Conservation (phyloP, 2,797 vertebrate genomes). For the Ateles fusciceps region DNA sequence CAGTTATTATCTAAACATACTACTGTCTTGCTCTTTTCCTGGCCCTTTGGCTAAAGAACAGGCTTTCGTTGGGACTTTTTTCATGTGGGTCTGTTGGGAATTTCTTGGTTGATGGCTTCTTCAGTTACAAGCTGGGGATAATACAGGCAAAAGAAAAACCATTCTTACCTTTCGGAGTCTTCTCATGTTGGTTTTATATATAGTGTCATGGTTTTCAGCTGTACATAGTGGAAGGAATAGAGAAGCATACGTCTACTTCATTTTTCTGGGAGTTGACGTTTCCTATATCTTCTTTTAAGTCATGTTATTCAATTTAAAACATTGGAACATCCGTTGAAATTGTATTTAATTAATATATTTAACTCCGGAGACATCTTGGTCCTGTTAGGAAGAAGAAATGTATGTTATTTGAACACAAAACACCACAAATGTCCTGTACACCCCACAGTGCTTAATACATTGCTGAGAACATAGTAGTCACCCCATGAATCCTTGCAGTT, state of each 20-base stretch:
- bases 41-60: neutral
- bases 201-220: neutral
- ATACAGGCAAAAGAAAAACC: neutral
- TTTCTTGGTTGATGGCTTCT: neutral
- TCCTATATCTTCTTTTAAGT: neutral
- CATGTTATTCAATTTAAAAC: neutral
- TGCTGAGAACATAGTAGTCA: neutral
- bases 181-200: neutral
- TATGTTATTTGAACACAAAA: neutral
- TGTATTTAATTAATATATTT: neutral
- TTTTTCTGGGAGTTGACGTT: neutral
- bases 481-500: neutral
- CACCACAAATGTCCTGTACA: neutral
- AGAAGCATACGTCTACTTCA: neutral
- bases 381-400: neutral
- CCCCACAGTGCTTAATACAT: neutral
- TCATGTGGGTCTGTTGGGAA: neutral
- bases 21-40: neutral
- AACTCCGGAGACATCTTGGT: neutral
- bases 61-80: neutral
- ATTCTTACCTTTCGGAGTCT: neutral
- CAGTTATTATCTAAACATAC: neutral
- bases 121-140: neutral
- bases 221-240: neutral
- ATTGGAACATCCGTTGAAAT: neutral